Evolutionary conservation across 2,113 vertebrate genomes (phyloP), one percentile per base, ranked within the genome.

Genomic region (Toxotes chatareus): DNA sequence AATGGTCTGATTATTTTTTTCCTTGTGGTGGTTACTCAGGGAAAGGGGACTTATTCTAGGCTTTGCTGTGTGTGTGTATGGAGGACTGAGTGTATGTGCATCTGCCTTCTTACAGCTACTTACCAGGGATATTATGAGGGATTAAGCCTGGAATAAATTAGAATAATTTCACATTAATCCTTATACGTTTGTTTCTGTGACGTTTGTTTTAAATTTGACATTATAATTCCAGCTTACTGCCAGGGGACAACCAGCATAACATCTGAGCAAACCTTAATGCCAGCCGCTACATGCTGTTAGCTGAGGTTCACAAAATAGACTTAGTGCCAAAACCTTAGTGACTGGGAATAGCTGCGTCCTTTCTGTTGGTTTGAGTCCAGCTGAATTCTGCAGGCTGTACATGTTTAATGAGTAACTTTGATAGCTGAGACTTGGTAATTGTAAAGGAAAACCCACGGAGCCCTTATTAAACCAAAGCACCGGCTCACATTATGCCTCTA

Each of bases 91-190:
- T 23, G 46, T 76, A 7, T 79, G 82, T 69, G 77, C 67, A 63
- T 71, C 66, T 86, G 90, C 56, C 85, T 90, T 84, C 80, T 90
- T 87, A 82, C 71, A 77, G 84, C 91, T 91, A 88, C 78, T 91
- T 91, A 92, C 72, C 64, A 83, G 84, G 70, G 75, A 82, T 76
- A 81, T 86, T 87, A 89, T 82, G 73, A 87, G 74, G 88, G 91
- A 92, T 93, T 94, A 92, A 71, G 80, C 78, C 73, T 83, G 75
- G 91, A 94, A 95, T 94, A 91, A 76, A 90, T 95, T 93, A 85
- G 88, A 95, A 94, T 94, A 94, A 90, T 93, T 94, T 93, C 88
- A 73, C 77, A 90, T 92, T 92, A 93, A 93, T 93, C 92, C 91
- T 86, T 78, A 76, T 72, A 85, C 40, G 64, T 92, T 89, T 93